phyloP scores from a whole-genome alignment of 2,888 invertebrate species.

The Drosophila colorata region DNA sequence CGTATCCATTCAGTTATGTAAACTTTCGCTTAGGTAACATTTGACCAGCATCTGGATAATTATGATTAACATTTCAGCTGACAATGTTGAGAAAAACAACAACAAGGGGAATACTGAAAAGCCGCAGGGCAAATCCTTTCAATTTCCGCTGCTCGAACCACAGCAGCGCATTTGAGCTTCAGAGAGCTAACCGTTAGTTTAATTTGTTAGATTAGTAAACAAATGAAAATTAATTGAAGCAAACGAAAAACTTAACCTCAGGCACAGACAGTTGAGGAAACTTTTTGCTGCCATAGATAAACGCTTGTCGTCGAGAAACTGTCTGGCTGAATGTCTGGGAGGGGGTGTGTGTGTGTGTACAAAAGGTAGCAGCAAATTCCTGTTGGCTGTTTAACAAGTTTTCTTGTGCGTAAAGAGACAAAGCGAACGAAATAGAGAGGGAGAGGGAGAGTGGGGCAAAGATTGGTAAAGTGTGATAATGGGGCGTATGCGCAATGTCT shows the following conservation, averaged over 20 bases:
- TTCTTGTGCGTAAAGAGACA: conserved; percentile 25
- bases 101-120: conserved; percentile 1
- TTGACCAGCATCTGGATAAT: conserved; percentile 41
- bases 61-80: conserved; percentile 68
- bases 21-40: conserved; percentile 12
- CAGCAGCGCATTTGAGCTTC: conserved; percentile 25
- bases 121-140: conserved; percentile 63
- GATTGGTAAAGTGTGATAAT: conserved; percentile 25
- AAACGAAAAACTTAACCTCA: conserved; percentile 80
- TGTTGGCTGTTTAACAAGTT: conserved; percentile 37
- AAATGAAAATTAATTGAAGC: conserved; percentile 83
- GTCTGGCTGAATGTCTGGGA: not conserved
- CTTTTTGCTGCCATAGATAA: conserved; percentile 69
- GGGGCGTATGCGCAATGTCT: conserved; percentile 69
- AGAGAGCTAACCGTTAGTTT: conserved; percentile 74
- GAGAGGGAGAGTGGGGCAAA: not conserved
- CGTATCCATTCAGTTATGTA: conserved; percentile 19
- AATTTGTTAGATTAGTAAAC: conserved; percentile 83
- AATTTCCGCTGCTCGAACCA: conserved; percentile 61
- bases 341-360: conserved; percentile 12
- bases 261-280: conserved; percentile 54
- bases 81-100: conserved; percentile 35
- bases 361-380: conserved; percentile 62
- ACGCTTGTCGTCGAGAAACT: conserved; percentile 60
- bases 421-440: not conserved